These are phyloP conservation scores for Lepidostoma basale DNA, from an alignment of 1,140 invertebrate genomes.

Conservation along the genomic window DNA sequence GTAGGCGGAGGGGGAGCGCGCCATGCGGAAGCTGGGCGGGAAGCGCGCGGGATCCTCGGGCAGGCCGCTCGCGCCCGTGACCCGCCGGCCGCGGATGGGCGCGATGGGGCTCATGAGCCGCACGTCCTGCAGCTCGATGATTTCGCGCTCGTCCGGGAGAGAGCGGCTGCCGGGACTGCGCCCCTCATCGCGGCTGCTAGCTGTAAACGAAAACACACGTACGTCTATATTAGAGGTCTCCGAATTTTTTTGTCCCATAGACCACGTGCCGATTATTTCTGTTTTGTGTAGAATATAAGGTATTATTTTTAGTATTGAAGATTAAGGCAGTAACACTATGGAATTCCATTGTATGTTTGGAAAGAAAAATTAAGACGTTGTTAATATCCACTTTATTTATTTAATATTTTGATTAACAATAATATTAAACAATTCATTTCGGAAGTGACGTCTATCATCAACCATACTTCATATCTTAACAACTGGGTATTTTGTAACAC, in stretches of 20 bases:
- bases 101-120: constrained; percentile 79
- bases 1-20: constrained; percentile 62
- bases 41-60: constrained; percentile 67
- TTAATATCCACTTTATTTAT: no score
- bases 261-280: not conserved
- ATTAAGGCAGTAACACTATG: no score
- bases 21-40: constrained; percentile 81
- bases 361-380: no score
- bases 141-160: constrained; percentile 55
- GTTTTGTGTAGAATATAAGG: no score
- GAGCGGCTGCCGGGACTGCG: constrained; percentile 43
- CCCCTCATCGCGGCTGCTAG: constrained; percentile 26
- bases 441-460: no score
- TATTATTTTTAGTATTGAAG: no score
- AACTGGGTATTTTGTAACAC: no score
- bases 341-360: no score
- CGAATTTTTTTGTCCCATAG: not conserved
- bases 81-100: constrained; percentile 71
- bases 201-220: not conserved
- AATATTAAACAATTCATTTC: no score
- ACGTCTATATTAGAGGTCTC: not conserved
- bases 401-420: no score
- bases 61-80: constrained; percentile 44
- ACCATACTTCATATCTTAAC: no score
- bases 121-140: constrained; percentile 82